A percentile compares a stretch with the other conserved stretches of the same genome.
These are phyloP conservation scores for Coptodon bakossiorum DNA, from an alignment of 2,113 vertebrate genomes.

Conservation along the genomic window DNA sequence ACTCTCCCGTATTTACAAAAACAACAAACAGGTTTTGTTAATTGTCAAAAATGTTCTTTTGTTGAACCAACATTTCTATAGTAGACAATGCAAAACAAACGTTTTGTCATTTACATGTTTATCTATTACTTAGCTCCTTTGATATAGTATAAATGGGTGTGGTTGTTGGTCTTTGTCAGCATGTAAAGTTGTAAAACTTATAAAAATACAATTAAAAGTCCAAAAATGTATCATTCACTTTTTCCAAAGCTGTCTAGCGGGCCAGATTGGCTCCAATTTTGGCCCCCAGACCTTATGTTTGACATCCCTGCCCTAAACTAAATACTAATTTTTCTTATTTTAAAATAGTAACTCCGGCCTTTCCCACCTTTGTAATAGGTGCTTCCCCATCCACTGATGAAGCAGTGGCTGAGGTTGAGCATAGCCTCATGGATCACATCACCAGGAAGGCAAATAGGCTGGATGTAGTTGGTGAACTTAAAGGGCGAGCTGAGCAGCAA, in stretches of 20 bases:
- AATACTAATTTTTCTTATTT: neutral
- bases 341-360: neutral
- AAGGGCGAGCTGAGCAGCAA: slow-evolving; percentile 34
- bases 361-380: slow-evolving; percentile 21
- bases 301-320: accelerated
- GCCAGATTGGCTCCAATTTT: accelerated
- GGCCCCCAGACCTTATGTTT: neutral
- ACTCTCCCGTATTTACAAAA: neutral
- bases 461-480: slow-evolving; percentile 27
- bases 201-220: neutral
- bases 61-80: neutral
- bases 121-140: neutral
- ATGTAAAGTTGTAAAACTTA: neutral
- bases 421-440: slow-evolving; percentile 5
- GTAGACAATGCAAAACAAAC: neutral
- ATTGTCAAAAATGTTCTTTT: neutral
- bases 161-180: neutral
- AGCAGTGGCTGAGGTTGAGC: slow-evolving; percentile 49
- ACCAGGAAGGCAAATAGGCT: slow-evolving; percentile 31
- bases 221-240: accelerated
- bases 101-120: neutral
- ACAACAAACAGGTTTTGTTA: neutral
- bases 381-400: slow-evolving; percentile 60
- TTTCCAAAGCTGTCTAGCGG: neutral
- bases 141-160: neutral